Evolutionary conservation across 2,113 vertebrate genomes (phyloP).

Genomic region (Charina bottae): DNA sequence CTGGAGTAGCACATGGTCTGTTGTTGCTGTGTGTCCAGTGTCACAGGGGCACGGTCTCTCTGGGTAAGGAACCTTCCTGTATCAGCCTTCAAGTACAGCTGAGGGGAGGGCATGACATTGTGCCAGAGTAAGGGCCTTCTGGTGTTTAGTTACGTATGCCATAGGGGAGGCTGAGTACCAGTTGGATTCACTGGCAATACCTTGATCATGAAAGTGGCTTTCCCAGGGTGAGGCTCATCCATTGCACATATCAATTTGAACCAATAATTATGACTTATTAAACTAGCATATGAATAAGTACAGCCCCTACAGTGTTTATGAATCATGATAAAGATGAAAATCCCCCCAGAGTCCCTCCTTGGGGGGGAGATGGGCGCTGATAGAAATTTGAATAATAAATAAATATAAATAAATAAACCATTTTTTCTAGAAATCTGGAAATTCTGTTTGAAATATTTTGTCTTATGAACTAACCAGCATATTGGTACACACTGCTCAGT

Average conservation of each 20-base stretch:
- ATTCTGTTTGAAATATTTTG: not conserved
- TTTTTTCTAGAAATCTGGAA: not conserved
- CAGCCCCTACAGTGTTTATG: not conserved
- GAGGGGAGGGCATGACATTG: not conserved
- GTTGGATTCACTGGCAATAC: not conserved
- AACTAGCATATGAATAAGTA: not conserved
- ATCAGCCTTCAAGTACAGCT: not conserved
- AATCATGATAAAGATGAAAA: too few species aligned
- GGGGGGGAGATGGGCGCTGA: too few species aligned
- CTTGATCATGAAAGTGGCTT: not conserved
- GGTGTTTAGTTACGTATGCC: not conserved
- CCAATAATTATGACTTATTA: not conserved
- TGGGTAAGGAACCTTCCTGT: not conserved
- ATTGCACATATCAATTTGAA: not conserved
- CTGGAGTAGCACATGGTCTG: not conserved
- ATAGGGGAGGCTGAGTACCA: not conserved
- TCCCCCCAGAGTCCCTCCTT: too few species aligned
- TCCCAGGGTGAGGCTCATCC: not conserved
- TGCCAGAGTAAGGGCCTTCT: not conserved
- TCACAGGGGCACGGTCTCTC: not conserved
- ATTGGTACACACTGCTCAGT: not conserved
- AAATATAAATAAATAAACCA: too few species aligned
- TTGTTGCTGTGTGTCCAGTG: not conserved
- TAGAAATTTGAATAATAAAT: too few species aligned
- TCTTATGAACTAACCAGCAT: not conserved